phyloP scores from a whole-genome alignment of 2,797 vertebrate genomes.

The Ptychobarbus kaznakovi region DNA sequence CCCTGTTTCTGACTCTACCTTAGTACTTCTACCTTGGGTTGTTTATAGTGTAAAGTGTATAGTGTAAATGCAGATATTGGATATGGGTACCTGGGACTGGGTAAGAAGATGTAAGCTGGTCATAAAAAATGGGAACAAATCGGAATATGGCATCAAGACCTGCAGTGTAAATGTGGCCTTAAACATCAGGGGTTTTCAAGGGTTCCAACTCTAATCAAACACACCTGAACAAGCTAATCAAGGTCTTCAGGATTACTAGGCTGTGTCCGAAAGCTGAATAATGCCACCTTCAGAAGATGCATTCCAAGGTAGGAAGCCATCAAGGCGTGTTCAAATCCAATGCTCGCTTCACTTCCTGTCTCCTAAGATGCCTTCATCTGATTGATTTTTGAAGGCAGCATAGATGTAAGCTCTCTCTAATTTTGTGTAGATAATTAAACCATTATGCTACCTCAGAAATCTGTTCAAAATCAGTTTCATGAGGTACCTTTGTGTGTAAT shows the following conservation, averaged over 20 bases:
- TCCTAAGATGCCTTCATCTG: not conserved
- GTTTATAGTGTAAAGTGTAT: not conserved
- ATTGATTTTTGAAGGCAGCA: not conserved
- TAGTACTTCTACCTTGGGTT: not conserved
- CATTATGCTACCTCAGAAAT: not conserved
- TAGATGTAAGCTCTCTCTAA: not conserved
- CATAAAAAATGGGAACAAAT: not conserved
- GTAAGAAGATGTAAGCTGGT: not conserved
- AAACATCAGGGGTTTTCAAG: not conserved
- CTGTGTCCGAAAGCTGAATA: not conserved
- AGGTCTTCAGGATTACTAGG: not conserved
- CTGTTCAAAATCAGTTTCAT: not conserved
- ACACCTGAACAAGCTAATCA: not conserved
- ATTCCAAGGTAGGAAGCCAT: not conserved
- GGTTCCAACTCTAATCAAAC: not conserved
- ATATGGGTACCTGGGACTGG: not conserved
- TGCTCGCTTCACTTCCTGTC: not conserved
- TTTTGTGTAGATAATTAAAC: not conserved
- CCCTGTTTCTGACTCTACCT: not conserved
- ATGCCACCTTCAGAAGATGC: not conserved
- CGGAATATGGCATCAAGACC: not conserved
- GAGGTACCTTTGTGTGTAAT: not conserved
- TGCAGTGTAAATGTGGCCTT: not conserved
- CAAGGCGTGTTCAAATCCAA: too few relatives aligned
- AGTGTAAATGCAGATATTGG: not conserved